Conservation (phyloP, 2,797 vertebrate species). For the Sebastes taczanowskii region DNA sequence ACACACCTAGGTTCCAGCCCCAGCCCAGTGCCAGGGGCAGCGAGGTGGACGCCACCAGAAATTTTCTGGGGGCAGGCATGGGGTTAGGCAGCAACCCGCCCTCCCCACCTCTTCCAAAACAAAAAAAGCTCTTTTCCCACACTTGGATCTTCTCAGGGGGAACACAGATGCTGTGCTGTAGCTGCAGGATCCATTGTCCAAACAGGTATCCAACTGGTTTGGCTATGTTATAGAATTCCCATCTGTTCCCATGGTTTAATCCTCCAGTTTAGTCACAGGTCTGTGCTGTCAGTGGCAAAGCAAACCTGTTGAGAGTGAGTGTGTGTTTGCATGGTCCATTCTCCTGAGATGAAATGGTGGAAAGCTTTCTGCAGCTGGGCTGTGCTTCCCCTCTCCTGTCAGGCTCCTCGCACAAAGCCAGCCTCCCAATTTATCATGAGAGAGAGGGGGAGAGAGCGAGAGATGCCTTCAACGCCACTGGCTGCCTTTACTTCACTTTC, state of each 20-base stretch:
- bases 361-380: constrained; percentile 51
- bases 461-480: constrained; percentile 49
- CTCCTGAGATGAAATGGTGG: constrained; percentile 38
- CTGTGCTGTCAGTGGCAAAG: neutral
- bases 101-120: neutral
- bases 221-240: constrained; percentile 39
- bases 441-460: neutral
- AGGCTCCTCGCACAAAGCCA: constrained; percentile 63
- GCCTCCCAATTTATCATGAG: constrained; percentile 68
- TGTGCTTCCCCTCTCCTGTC: constrained; percentile 40
- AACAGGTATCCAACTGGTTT: constrained; percentile 30
- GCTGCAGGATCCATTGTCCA: constrained; percentile 27
- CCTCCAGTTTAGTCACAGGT: constrained; percentile 3
- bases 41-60: constrained; percentile 82
- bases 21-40: constrained; percentile 85
- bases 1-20: constrained; percentile 90
- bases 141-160: constrained; percentile 44
- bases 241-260: constrained; percentile 42
- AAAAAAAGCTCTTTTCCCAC: neutral
- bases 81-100: constrained; percentile 26
- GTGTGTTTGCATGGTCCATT: constrained; percentile 6
- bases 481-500: constrained; percentile 31
- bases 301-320: constrained; percentile 24
- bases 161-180: constrained; percentile 1
- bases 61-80: constrained; percentile 84